Percentiles rank a stretch among this genome's conserved stretches.
phyloP scores from a whole-genome alignment of 2,797 vertebrate genomes.

The Oophaga sylvatica region DNA sequence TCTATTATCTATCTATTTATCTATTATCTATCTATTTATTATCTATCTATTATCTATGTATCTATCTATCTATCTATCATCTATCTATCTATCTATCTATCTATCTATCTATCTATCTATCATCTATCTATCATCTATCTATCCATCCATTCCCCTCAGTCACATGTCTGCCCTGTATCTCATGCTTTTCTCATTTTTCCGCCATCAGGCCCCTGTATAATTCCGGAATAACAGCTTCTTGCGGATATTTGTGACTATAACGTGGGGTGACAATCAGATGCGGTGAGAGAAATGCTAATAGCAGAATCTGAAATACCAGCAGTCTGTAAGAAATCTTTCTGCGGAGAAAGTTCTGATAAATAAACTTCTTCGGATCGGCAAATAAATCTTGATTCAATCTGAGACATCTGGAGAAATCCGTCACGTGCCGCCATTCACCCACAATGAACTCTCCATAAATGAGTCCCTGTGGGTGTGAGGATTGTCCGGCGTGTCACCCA shows the following conservation, averaged over 20 bases:
- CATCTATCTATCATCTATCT: not conserved
- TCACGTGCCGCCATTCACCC: not conserved
- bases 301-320: conserved; percentile 14
- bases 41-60: no score
- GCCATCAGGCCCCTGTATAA: not conserved
- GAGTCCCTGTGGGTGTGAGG: not conserved
- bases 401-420: not conserved
- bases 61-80: no score
- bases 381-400: conserved; percentile 45
- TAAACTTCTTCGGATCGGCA: not conserved
- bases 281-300: conserved; percentile 25
- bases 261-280: not conserved
- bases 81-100: no score
- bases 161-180: no score
- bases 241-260: not conserved
- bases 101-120: not conserved
- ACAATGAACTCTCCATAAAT: conserved; percentile 26
- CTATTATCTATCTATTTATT: no score
- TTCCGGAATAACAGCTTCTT: not conserved
- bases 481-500: not conserved
- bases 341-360: conserved; percentile 24
- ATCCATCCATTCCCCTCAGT: not conserved
- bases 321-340: conserved; percentile 23
- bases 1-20: no score
- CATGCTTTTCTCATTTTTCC: not conserved